phyloP scores from a whole-genome alignment of 2,113 vertebrate species.

The Menidia beryllina region DNA sequence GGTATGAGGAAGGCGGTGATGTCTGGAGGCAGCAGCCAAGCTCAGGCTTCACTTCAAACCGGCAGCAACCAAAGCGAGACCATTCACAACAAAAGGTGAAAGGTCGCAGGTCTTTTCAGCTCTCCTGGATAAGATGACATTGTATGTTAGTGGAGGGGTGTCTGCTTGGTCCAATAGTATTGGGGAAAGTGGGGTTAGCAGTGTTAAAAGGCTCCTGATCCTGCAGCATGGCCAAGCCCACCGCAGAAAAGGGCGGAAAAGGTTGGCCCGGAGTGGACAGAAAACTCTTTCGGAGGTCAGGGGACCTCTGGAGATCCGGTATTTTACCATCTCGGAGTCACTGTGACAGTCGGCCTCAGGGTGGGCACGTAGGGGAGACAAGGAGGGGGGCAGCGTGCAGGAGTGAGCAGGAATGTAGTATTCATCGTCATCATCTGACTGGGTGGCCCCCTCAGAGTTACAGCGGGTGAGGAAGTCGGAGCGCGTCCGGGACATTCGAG shows the following conservation, averaged over 20 bases:
- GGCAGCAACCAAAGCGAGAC: conserved; percentile 23
- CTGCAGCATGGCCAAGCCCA: conserved; percentile 15
- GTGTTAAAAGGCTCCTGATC: conserved; percentile 55
- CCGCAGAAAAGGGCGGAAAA: conserved; percentile 15
- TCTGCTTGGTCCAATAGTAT: too few relatives aligned
- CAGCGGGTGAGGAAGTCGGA: conserved; percentile 99
- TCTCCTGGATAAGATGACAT: not conserved
- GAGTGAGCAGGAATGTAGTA: conserved; percentile 89
- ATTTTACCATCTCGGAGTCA: conserved; percentile 99
- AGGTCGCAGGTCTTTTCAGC: not conserved
- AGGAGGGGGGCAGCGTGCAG: conserved; percentile 84
- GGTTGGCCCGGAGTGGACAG: conserved; percentile 35
- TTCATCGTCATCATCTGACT: conserved; percentile 93
- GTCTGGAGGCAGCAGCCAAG: conserved; percentile 7
- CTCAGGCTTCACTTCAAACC: conserved; percentile 7
- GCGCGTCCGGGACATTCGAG: conserved; percentile 97
- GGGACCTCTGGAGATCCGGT: conserved; percentile 42
- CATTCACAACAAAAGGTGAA: not conserved
- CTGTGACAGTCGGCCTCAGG: conserved; percentile 91
- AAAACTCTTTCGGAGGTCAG: conserved; percentile 61
- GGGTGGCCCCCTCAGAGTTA: conserved; percentile 93
- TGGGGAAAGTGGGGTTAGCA: conserved; percentile 58
- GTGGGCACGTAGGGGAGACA: conserved; percentile 75
- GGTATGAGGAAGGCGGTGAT: not conserved
- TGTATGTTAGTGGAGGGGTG: conserved; percentile 10